phyloP scores from a whole-genome alignment of 2,888 invertebrate species.

The Clunio marinus region DNA sequence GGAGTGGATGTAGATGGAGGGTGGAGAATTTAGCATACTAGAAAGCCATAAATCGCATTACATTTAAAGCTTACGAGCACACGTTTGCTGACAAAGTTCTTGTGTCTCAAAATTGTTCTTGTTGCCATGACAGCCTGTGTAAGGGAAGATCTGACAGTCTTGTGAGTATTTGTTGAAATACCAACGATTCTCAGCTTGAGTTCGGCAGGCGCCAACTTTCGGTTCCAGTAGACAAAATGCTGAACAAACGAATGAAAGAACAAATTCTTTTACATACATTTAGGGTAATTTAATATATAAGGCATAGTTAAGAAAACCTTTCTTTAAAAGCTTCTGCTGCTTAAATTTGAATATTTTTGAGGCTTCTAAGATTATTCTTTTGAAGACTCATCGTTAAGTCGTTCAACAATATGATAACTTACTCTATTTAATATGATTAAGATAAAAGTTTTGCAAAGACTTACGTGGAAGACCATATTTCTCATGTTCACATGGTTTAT shows the following conservation, averaged over 20 bases:
- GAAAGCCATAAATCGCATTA: conserved; percentile 2
- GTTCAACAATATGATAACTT: background rate
- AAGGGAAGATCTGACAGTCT: conserved; percentile 77
- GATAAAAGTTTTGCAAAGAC: background rate
- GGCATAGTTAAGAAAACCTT: background rate
- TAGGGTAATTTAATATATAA: too few species aligned
- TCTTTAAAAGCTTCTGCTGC: background rate
- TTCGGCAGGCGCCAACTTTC: conserved; percentile 71
- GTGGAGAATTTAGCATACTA: too few species aligned
- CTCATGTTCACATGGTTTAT: conserved; percentile 34
- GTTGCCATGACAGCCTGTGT: conserved; percentile 85
- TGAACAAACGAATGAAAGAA: conserved; percentile 42
- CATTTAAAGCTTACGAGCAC: conserved; percentile 48
- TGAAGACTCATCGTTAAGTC: too few species aligned
- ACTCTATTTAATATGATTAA: background rate
- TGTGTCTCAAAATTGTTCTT: conserved; percentile 78
- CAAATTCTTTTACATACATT: too few species aligned
- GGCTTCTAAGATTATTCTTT: background rate
- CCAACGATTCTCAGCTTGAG: conserved; percentile 72
- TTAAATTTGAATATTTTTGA: background rate
- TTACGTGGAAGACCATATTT: conserved; percentile 33
- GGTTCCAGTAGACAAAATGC: conserved; percentile 46
- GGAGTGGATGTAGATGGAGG: background rate
- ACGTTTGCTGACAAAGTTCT: conserved; percentile 65
- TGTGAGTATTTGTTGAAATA: conserved; percentile 70